phyloP scores from a whole-genome alignment of 2,888 invertebrate species.

The Eupithecia centaureata region DNA sequence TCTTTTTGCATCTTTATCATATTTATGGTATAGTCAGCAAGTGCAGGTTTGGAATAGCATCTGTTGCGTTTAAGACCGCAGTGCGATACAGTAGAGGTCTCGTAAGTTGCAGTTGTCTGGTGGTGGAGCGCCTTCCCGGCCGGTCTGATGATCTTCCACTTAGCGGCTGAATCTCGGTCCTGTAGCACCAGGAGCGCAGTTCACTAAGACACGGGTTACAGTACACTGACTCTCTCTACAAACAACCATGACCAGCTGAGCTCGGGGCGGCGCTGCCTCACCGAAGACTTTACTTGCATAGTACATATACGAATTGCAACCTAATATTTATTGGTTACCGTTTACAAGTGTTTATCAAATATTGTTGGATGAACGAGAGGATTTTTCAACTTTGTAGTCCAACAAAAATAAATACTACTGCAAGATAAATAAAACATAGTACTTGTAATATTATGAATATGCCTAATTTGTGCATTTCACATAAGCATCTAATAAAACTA shows the following conservation, averaged over 20 bases:
- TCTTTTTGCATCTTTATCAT: too few relatives aligned
- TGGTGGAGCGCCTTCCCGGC: slow-evolving; percentile 19
- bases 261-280: background rate
- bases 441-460: background rate
- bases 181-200: background rate
- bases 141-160: slow-evolving; percentile 38
- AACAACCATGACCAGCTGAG: background rate
- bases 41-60: background rate
- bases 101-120: background rate
- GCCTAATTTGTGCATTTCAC: background rate
- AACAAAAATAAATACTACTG: background rate
- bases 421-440: background rate
- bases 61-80: background rate
- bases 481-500: background rate
- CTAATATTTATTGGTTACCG: background rate
- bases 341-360: background rate
- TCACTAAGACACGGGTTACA: background rate
- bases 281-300: background rate
- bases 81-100: background rate
- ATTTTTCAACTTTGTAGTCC: background rate
- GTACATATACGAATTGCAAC: background rate
- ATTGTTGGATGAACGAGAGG: background rate
- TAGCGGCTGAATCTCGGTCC: background rate
- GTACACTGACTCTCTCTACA: background rate
- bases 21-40: background rate